Conservation (phyloP, 2,113 vertebrate species). For the Machaerirhynchus nigripectus region DNA sequence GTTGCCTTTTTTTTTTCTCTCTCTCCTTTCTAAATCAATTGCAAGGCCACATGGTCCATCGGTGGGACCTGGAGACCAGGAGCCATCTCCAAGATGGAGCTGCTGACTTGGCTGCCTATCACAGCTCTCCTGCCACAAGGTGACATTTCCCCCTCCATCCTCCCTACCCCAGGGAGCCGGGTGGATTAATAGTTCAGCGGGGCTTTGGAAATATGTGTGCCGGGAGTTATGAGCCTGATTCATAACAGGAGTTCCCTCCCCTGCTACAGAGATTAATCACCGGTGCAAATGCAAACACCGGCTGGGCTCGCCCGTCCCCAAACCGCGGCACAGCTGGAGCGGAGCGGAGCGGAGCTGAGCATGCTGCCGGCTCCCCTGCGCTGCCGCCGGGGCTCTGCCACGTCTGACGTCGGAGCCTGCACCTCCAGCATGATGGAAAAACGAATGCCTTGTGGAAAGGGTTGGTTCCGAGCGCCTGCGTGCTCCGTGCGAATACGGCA, state of each 20-base stretch:
- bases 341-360: neutral
- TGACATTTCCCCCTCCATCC: conserved; percentile 41
- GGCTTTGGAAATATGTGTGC: conserved; percentile 1
- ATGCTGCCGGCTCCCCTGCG: neutral
- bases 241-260: conserved; percentile 6
- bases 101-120: conserved; percentile 5
- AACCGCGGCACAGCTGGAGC: neutral
- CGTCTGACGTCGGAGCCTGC: neutral
- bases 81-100: neutral
- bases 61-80: conserved; percentile 11
- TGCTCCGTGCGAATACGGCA: rapidly evolving
- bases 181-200: conserved; percentile 16
- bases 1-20: neutral
- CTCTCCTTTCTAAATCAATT: conserved; percentile 26
- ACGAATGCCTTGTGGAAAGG: neutral
- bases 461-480: rapidly evolving
- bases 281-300: neutral
- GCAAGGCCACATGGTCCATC: conserved; percentile 5
- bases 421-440: neutral
- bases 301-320: neutral
- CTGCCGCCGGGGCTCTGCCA: neutral
- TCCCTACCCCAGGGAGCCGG: neutral
- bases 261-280: neutral
- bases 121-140: conserved; percentile 37
- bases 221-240: conserved; percentile 6